phyloP scores from a whole-genome alignment of 2,113 vertebrate genomes.

The Bucco capensis region DNA sequence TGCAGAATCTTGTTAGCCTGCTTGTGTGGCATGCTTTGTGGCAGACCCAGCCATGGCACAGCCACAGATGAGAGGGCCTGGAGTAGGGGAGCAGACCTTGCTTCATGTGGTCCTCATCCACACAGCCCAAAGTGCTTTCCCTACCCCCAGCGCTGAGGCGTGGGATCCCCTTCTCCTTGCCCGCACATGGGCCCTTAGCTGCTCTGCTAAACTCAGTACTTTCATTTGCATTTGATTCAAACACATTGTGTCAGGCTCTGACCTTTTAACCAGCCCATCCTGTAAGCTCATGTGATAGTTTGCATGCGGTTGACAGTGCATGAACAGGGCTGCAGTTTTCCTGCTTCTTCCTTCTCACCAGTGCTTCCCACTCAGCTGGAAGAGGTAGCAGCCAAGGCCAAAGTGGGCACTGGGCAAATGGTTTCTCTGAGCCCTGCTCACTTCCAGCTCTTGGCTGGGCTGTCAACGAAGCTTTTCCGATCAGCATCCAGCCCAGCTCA shows the following conservation, averaged over 20 bases:
- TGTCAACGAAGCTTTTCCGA: neutral
- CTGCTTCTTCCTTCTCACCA: neutral
- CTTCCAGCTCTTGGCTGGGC: neutral
- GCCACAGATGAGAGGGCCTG: too few relatives aligned
- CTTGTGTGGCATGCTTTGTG: rapidly evolving
- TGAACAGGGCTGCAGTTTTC: neutral
- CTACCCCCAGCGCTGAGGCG: neutral
- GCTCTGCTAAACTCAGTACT: neutral
- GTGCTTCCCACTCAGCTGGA: neutral
- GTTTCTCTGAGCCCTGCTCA: neutral
- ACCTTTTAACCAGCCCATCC: neutral
- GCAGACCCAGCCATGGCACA: rapidly evolving
- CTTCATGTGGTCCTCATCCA: neutral
- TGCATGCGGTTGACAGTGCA: neutral
- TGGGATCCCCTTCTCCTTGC: neutral
- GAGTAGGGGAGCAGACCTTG: neutral
- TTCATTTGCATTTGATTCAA: neutral
- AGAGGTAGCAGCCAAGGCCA: rapidly evolving
- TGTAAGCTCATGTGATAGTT: neutral
- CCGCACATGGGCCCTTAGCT: rapidly evolving
- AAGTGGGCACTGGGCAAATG: rapidly evolving
- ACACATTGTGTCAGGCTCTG: neutral
- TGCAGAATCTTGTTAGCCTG: neutral
- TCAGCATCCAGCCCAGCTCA: neutral
- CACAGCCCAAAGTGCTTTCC: neutral